Evolutionary conservation across 2,888 invertebrate species (phyloP).

Genomic region (Ornithoptera priamus): DNA sequence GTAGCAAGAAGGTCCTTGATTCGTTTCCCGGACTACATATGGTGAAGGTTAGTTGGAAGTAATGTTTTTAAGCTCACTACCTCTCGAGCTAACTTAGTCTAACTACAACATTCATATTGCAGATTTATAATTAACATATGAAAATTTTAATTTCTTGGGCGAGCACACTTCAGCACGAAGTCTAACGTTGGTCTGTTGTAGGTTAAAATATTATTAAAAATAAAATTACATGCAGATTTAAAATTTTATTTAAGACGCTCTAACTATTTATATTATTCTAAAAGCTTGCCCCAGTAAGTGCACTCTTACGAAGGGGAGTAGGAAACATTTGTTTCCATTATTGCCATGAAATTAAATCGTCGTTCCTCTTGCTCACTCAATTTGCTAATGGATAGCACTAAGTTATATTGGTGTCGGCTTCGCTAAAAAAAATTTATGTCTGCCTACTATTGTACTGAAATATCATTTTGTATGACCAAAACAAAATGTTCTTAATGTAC

Average conservation of each 20-base stretch:
- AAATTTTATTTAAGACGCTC: neutral
- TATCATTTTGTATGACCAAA: neutral
- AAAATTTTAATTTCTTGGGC: no score
- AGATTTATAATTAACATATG: no score
- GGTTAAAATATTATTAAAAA: neutral
- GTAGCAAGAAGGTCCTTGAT: no score
- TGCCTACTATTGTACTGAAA: neutral
- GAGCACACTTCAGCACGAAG: neutral
- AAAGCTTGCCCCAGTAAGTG: conserved; percentile 13
- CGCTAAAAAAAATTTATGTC: conserved; percentile 34
- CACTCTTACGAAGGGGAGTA: conserved; percentile 20
- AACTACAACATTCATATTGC: no score
- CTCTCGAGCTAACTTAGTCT: no score
- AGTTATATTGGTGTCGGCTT: conserved; percentile 46
- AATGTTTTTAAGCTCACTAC: no score
- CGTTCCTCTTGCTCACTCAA: conserved; percentile 51
- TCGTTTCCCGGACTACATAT: no score
- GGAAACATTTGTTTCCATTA: conserved; percentile 61
- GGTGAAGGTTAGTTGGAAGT: no score
- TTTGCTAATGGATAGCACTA: conserved; percentile 65
- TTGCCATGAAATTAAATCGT: conserved; percentile 66
- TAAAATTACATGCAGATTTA: neutral
- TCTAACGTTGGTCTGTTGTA: neutral
- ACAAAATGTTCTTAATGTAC: neutral
- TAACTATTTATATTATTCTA: conserved; percentile 7